A percentile compares a stretch with the other conserved stretches of the same genome.
phyloP scores from a whole-genome alignment of 2,113 vertebrate species.

The Caloenas nicobarica region DNA sequence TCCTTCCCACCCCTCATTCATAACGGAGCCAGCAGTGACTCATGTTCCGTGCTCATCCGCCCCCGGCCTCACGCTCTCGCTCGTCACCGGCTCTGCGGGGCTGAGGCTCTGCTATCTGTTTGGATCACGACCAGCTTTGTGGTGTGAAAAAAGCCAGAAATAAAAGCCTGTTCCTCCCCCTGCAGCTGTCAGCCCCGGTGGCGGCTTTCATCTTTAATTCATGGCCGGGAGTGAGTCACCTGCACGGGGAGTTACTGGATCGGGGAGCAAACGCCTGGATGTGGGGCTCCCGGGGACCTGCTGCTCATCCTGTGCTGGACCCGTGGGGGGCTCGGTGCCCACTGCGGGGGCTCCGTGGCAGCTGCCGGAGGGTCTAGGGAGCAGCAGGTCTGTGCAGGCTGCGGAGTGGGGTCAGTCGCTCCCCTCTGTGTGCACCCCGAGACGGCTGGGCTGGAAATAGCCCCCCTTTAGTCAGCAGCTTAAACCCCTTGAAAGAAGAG shows the following conservation, averaged over 20 bases:
- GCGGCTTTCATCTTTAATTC: conserved; percentile 60
- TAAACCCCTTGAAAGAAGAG: too few relatives aligned
- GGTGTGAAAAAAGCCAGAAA: conserved; percentile 55
- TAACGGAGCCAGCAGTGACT: conserved; percentile 43
- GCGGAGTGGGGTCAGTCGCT: too few relatives aligned
- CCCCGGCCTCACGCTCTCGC: conserved; percentile 39
- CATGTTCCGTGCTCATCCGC: conserved; percentile 45
- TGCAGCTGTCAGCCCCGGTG: conserved; percentile 34
- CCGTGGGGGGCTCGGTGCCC: too few relatives aligned
- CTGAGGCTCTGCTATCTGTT: conserved; percentile 33
- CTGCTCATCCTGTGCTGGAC: too few relatives aligned
- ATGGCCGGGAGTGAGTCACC: conserved; percentile 58
- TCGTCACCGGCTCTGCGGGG: conserved; percentile 37
- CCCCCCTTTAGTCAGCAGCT: too few relatives aligned
- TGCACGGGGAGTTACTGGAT: background rate
- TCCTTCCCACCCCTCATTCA: conserved; percentile 38
- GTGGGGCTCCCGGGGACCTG: background rate
- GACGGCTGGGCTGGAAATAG: too few relatives aligned
- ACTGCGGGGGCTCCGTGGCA: too few relatives aligned
- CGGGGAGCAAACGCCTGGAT: background rate
- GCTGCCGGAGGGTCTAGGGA: accelerated
- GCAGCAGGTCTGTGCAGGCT: too few relatives aligned
- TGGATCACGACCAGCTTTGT: conserved; percentile 58
- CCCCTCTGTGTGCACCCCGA: too few relatives aligned
- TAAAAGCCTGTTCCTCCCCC: conserved; percentile 30